These are phyloP conservation scores for Montipora foliosa DNA, from an alignment of 64 coral and sea anemone species.

Conservation along the genomic window DNA sequence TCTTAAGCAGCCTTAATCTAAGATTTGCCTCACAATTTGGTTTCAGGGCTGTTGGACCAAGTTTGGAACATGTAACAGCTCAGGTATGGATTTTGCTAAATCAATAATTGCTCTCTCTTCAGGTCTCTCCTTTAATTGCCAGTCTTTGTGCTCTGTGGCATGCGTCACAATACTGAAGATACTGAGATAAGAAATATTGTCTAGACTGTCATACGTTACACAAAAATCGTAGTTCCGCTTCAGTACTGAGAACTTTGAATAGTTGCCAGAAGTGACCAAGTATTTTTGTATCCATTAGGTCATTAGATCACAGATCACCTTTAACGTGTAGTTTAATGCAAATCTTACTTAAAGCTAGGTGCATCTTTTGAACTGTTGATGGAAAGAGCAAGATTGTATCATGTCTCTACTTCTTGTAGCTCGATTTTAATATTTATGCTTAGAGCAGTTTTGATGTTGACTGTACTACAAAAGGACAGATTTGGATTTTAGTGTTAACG, in stretches of 20 bases:
- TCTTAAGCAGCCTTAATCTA: background rate
- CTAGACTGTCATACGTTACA: background rate
- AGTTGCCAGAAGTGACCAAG: background rate
- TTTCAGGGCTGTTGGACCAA: slow-evolving; percentile 30
- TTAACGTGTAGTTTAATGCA: background rate
- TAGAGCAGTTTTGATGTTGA: background rate
- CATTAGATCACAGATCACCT: background rate
- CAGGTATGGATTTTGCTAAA: slow-evolving; percentile 2
- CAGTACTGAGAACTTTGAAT: background rate
- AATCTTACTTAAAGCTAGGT: background rate
- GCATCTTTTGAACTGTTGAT: background rate
- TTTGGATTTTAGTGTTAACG: background rate
- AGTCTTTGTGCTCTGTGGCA: background rate
- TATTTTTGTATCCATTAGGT: background rate
- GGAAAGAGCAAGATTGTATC: background rate
- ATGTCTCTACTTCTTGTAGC: background rate
- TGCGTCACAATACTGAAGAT: slow-evolving; percentile 2
- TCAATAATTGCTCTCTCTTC: too few relatives aligned
- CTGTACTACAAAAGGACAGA: background rate
- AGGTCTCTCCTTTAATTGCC: background rate
- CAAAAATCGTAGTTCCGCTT: background rate
- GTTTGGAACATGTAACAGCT: slow-evolving; percentile 6
- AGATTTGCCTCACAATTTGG: background rate
- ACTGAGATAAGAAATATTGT: background rate
- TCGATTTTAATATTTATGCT: background rate